phyloP scores from a whole-genome alignment of 2,113 vertebrate species.

The Sinocyclocheilus anshuiensis region DNA sequence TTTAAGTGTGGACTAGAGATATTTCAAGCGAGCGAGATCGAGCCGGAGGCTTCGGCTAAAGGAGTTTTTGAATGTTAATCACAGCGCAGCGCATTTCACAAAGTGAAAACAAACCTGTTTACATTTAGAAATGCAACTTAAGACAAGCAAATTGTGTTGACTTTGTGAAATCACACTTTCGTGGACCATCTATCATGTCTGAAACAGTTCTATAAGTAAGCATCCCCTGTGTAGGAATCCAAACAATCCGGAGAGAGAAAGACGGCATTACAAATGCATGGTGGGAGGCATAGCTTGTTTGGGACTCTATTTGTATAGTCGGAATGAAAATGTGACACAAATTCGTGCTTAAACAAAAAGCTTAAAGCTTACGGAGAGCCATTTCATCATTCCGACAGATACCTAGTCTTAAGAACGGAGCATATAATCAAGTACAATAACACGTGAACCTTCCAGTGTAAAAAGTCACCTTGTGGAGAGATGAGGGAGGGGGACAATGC shows the following conservation, averaged over 20 bases:
- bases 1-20: slow-evolving; percentile 44
- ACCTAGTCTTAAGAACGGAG: slow-evolving; percentile 33
- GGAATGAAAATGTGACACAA: slow-evolving; percentile 58
- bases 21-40: background rate
- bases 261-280: slow-evolving; percentile 34
- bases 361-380: slow-evolving; percentile 40
- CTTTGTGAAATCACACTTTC: slow-evolving; percentile 22
- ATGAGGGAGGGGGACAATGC: background rate
- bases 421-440: slow-evolving; percentile 53
- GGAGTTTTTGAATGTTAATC: slow-evolving; percentile 4
- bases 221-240: background rate
- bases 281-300: slow-evolving; percentile 45
- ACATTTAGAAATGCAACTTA: background rate
- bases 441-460: slow-evolving; percentile 1
- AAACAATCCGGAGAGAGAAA: background rate
- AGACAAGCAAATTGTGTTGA: slow-evolving; percentile 14
- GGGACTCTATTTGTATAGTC: slow-evolving; percentile 44
- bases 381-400: slow-evolving; percentile 43
- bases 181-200: slow-evolving; percentile 17
- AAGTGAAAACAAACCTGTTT: background rate
- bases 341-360: slow-evolving; percentile 61
- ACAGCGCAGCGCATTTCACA: background rate
- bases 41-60: background rate
- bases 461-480: background rate
- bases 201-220: slow-evolving; percentile 14